phyloP scores from a whole-genome alignment of 2,888 invertebrate genomes.

The Thalpophila matura region DNA sequence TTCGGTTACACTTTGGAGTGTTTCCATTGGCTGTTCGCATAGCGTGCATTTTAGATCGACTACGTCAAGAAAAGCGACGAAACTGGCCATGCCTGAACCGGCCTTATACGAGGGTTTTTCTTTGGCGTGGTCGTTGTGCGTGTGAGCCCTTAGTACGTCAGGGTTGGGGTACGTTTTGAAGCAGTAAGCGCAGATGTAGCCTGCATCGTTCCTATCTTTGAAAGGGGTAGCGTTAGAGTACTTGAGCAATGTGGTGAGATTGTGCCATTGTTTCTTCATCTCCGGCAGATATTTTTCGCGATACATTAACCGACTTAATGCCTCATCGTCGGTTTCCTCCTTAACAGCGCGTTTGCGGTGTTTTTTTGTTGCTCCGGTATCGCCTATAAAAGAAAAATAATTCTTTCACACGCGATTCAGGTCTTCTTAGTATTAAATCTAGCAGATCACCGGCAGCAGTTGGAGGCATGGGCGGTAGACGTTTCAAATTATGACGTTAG shows the following conservation, averaged over 20 bases:
- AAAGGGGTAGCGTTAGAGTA: slow-evolving; percentile 86
- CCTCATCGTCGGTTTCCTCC: slow-evolving; percentile 73
- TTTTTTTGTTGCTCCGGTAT: slow-evolving; percentile 81
- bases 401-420: slow-evolving; percentile 79
- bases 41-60: slow-evolving; percentile 83
- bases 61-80: slow-evolving; percentile 84
- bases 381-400: slow-evolving; percentile 89
- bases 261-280: slow-evolving; percentile 88
- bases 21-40: slow-evolving; percentile 76
- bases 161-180: slow-evolving; percentile 83
- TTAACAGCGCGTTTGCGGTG: slow-evolving; percentile 77
- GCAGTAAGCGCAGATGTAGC: slow-evolving; percentile 86
- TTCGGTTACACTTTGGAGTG: slow-evolving; percentile 73
- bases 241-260: slow-evolving; percentile 81
- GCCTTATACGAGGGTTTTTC: slow-evolving; percentile 84
- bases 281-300: slow-evolving; percentile 78
- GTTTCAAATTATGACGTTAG: too few relatives aligned
- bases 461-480: slow-evolving; percentile 17
- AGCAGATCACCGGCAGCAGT: slow-evolving; percentile 16
- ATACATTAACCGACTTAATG: slow-evolving; percentile 69
- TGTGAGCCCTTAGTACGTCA: slow-evolving; percentile 76
- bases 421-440: slow-evolving; percentile 64
- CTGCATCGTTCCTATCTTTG: slow-evolving; percentile 85
- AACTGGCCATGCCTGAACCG: slow-evolving; percentile 81
- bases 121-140: slow-evolving; percentile 79